Base-by-base conservation (phyloP, 2,797 vertebrate species). In the Pseudochromis fuscus region DNA sequence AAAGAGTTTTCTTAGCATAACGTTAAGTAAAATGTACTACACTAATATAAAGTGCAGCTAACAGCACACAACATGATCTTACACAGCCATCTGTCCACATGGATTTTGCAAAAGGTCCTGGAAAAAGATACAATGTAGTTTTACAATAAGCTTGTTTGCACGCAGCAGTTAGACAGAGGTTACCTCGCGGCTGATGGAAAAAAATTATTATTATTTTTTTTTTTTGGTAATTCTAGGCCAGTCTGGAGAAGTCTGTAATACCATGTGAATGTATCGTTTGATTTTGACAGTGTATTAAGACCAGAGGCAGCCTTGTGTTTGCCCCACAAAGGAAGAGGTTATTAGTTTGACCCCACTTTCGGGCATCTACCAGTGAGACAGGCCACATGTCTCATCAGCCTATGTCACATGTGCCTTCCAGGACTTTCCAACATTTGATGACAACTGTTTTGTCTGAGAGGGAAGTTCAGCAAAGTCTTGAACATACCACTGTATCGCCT, bases 331-430 rank as follows among this genome's bases (percentile, higher is more conserved):
- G 63, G 62, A 28, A 63, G 57, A 79, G 77, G 83, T 72, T 87
- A 87, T 82, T 80, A 66, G 69, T 77, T 83, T 90, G 87, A 87
- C 86, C 81, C 72, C 48, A 81, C 81, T 88, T 79, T 81, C 24
- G 80, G 87, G 77, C 76, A 85, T 77, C 59, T 76, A 77, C 72
- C 63, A 85, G 48, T 60, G 79, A 85, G 84, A 82, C 53, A 45
- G 68, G 73, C 59, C 23, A 50, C 59, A 75, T 77, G 87, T 88
- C 90, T 77, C 69, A 85, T 84, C 72, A 77, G 65, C 50, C 64
- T 67, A 72, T 74, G 44, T 87, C 86, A 85, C 73, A 60, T n/a
- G 37, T 27, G 78, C 82, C 89, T 82, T 62, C 27, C 23, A 77
- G 88, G 65, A 65, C 57, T 61, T 73, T 73, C 66, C 61, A 51